phyloP scores from a whole-genome alignment of 2,888 invertebrate species.

The Trissoscelio sp. region DNA sequence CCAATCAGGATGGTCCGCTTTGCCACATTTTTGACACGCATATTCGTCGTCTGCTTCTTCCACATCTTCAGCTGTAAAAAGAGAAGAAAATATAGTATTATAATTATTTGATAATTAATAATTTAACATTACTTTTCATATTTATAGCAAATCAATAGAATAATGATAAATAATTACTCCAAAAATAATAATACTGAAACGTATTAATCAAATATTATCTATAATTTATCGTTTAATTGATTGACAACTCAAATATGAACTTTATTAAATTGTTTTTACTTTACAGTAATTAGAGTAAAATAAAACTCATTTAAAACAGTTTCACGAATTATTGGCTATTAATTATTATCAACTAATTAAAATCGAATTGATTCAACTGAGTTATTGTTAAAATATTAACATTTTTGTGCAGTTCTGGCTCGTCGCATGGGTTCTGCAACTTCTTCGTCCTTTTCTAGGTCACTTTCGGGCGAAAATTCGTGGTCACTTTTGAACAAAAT shows the following conservation, averaged over 20 bases:
- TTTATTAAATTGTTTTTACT: no score
- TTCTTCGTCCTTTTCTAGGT: constrained; percentile 89
- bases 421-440: constrained; percentile 90
- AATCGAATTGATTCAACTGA: background rate
- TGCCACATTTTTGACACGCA: constrained; percentile 95
- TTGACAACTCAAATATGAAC: no score
- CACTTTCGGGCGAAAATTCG: constrained; percentile 96
- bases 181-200: no score
- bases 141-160: no score
- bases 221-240: no score
- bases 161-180: no score
- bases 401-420: constrained; percentile 93
- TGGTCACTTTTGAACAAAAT: constrained; percentile 91
- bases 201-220: no score
- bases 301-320: no score
- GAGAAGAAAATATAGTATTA: background rate
- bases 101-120: constrained; percentile 7
- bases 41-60: constrained; percentile 86
- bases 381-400: constrained; percentile 78
- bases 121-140: background rate
- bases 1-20: constrained; percentile 98
- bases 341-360: background rate
- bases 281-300: no score
- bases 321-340: no score
- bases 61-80: constrained; percentile 72